Base-by-base conservation (phyloP, 2,113 vertebrate genomes). In the Mungos mungo region DNA sequence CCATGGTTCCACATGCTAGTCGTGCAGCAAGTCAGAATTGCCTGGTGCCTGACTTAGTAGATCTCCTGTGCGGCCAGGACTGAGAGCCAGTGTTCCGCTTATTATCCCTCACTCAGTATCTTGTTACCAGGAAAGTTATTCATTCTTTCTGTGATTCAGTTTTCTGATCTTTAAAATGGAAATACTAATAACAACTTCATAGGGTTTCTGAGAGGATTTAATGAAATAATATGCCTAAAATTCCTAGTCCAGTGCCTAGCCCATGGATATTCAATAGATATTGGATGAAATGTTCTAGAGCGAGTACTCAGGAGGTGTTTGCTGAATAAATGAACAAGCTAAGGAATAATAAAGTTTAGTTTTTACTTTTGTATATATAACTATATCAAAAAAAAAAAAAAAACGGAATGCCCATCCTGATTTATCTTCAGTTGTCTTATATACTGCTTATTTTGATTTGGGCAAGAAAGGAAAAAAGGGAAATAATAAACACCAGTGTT, bases 371-470 rank as follows among this genome's bases (percentile, higher is more conserved):
- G 15, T 76, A 87, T 88, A 31, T 50, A 92, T 54, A 86, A 41
- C 9, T 71, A 66, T 74, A 25, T 41, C 95, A 63, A 68, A 95
- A 93, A 41, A 65, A 63, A 68, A 95, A 93, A 41, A 65, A 91
- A 90, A 92, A 29, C 27, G 21, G 21, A 68, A 65, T 76, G 14
- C 31, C 23, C 12, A 14, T 27, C 23, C 12, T 52, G 16, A 41
- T 38, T 35, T 35, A 35, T 83, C 77, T 60, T 68, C n/a, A 63
- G 33, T 69, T 66, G 15, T 91, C 57, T 74, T 89, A 57, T 72
- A 52, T 97, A 45, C 63, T 81, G 27, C 90, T 25, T 90, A 88
- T 90, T 93, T 92, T 76, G 83, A 80, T 83, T 66, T 84, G 33
- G 29, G 83, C 14, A 80, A 90, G 35, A 82, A 93, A 81, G 10